Percentiles rank a stretch among this genome's conserved stretches.
Conservation (phyloP, 1,140 invertebrate genomes). For the Holotrichia oblita region DNA sequence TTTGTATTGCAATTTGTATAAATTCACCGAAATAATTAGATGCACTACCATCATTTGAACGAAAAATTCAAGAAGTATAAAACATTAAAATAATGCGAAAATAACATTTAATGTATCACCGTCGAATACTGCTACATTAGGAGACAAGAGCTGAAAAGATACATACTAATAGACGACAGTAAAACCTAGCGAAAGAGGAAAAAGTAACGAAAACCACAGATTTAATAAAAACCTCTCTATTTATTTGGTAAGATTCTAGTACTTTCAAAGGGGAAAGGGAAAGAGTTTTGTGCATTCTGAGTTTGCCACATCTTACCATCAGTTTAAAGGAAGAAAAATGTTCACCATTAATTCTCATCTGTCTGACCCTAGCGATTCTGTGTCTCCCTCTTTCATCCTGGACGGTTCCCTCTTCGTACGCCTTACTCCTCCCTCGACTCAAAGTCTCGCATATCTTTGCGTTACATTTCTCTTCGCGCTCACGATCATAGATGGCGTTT, state of each 20-base stretch:
- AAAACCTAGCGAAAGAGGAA: not conserved
- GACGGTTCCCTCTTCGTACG: not conserved
- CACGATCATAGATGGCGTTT: slow-evolving; percentile 28
- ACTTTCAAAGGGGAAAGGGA: not conserved
- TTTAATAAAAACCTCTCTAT: slow-evolving; percentile 40
- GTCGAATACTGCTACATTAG: too few species aligned
- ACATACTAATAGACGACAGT: not conserved
- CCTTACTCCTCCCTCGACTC: not conserved
- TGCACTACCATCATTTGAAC: too few species aligned
- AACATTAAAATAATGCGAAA: too few species aligned
- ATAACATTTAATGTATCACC: too few species aligned
- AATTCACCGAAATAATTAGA: too few species aligned
- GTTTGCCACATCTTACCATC: slow-evolving; percentile 47
- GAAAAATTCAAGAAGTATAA: too few species aligned
- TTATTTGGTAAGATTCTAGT: slow-evolving; percentile 24
- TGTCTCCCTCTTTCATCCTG: not conserved
- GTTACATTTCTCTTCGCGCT: slow-evolving; percentile 34
- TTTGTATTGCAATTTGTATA: too few species aligned
- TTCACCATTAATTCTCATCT: slow-evolving; percentile 50
- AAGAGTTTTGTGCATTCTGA: slow-evolving; percentile 31
- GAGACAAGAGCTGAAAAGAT: not conserved
- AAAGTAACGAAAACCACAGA: not conserved
- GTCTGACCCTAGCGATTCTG: slow-evolving; percentile 39
- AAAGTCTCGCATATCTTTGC: slow-evolving; percentile 29
- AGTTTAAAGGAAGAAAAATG: slow-evolving; percentile 51